A percentile compares a stretch with the other conserved stretches of the same genome.
Evolutionary conservation across 2,113 vertebrate species (phyloP).

Genomic region (human): GRCh38 chr12:77191501-77192000

Average conservation of each 20-base stretch:
- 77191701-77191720: background rate
- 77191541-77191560: background rate
- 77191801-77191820: background rate
- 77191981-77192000: background rate
- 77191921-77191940: background rate
- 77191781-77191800: background rate
- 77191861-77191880: background rate
- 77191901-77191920: background rate
- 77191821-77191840: background rate
- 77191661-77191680: background rate
- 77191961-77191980: background rate
- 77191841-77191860: background rate
- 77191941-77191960: background rate
- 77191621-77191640: background rate
- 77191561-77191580: background rate
- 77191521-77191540: background rate
- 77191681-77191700: background rate
- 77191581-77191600: background rate
- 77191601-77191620: background rate
- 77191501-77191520: background rate
- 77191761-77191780: background rate
- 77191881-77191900: background rate
- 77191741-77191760: background rate
- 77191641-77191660: background rate
- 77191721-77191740: background rate